Evolutionary conservation across 2,797 vertebrate genomes (phyloP).

Genomic region (Lepidocolaptes lacrymiger): DNA sequence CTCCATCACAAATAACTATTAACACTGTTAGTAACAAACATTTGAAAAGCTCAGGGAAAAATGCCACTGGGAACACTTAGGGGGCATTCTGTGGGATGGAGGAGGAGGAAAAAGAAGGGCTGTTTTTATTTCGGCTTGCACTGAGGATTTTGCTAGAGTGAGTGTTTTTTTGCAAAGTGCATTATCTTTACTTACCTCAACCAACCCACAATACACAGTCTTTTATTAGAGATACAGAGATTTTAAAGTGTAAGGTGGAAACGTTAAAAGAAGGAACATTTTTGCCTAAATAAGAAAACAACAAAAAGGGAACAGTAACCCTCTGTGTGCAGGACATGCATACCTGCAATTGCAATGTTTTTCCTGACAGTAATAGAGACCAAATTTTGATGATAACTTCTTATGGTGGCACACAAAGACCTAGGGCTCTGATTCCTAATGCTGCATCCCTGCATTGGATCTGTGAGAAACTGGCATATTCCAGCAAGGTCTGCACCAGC

Average conservation of each 20-base stretch:
- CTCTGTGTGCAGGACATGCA: rapidly evolving
- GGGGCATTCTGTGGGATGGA: neutral
- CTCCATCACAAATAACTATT: neutral
- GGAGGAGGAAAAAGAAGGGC: neutral
- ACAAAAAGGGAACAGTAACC: neutral
- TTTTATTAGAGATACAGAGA: neutral
- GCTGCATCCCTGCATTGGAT: neutral
- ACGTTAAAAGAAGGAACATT: neutral
- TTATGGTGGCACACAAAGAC: neutral
- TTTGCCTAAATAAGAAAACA: neutral
- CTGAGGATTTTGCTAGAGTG: neutral
- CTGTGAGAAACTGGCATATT: neutral
- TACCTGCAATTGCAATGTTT: neutral
- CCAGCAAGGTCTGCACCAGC: neutral
- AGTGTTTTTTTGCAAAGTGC: neutral
- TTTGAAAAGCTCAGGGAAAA: neutral
- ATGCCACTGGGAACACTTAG: neutral
- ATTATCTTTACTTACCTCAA: neutral
- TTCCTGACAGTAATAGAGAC: neutral
- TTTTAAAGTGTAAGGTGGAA: neutral
- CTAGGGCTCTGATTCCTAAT: neutral
- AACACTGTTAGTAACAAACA: neutral
- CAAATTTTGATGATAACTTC: neutral
- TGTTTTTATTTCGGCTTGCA: neutral
- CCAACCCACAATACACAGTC: neutral